Base-by-base conservation (phyloP, 2,113 vertebrate genomes). In the Zapornia atra region DNA sequence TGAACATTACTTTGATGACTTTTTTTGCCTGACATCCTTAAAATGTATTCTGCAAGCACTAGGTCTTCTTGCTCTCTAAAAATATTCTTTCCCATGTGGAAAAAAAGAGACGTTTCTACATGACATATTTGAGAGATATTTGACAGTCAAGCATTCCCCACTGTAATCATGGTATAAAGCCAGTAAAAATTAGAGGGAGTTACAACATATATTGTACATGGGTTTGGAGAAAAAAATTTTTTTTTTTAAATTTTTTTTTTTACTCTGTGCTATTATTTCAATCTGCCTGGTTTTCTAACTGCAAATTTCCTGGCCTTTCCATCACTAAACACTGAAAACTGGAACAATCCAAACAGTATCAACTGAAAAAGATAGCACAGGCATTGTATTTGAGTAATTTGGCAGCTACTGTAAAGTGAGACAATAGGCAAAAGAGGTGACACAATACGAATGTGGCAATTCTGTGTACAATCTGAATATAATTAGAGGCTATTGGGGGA, bases 401-500 rank as follows among this genome's bases (percentile, higher is more conserved):
- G 70, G 70, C 75, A 88, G 28, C 36, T 59, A 80, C 59, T 77
- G 68, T 86, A 73, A 90, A 76, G 51, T 36, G 83, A 80, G 34
- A 84, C 53, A 94, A 92, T 40, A 60, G 56, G 61, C 56, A 94
- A 77, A 93, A 86, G 21, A 80, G 33, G 66, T 42, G 60, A 86
- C 22, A 82, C 69, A 65, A 33, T 40, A 76, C 2, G n/a, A 72
- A 93, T 72, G 79, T 4, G 4, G 57, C 54, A 88, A 38, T 69
- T 86, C 40, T 1, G 0, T 31, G 12, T 40, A 71, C 54, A 92
- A 81, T 64, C 48, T 46, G 40, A 93, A 63, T 81, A 86, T 90
- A 95, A 94, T 95, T 92, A 91, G 76, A 82, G 73, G 44, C 56
- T 92, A 71, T 3, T 78, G 64, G 20, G n/a, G n/a, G 25, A 95